Evolutionary conservation across 1,140 invertebrate species (phyloP), one percentile per base, ranked within the genome.

Genomic region (Pentalonia nigronervosa): DNA sequence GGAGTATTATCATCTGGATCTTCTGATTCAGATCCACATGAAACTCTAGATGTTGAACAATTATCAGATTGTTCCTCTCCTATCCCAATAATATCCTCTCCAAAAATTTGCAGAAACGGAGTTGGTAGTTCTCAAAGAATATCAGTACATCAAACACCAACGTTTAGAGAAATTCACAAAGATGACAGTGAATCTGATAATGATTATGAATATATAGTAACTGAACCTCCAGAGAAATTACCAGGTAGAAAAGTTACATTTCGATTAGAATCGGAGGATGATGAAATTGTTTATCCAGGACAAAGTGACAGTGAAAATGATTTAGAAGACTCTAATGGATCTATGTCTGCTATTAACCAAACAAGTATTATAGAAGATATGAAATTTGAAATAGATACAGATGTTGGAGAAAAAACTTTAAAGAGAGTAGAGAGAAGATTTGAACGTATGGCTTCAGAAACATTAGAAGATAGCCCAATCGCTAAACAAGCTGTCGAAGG

Each of bases 391-490:
- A 50, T 84, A 30, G 34, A 81, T 53, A 45, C 48, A 84, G 47
- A 81, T 83, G 81, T 93, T 1, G 81, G n/a, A 41, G 91, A 93
- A 93, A 93, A 93, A 41, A 86, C 91, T 30, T 84, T 93, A 41
- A 93, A 93, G 34, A 93, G 96, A 93, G 96, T 96, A 84, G 96
- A 96, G 94, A 95, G 95, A 90, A 96, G 96, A 94, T 96, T 96
- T 94, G 96, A 96, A 95, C 95, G 96, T 94, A 95, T 96, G 95
- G 96, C 96, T 93, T 96, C 96, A 23, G 95, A 96, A 91, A 95
- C 94, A 34, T 88, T 94, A 67, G 94, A 95, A 93, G 93, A 94
- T 81, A 94, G 93, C 53, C 84, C 93, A 25, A 94, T 84, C 47
- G 81, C 91, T 34, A 94, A 93, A 60, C 90, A 94, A 84, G 93